Evolutionary conservation across 2,797 vertebrate species (phyloP).

Genomic region (Tenualosa ilisha): DNA sequence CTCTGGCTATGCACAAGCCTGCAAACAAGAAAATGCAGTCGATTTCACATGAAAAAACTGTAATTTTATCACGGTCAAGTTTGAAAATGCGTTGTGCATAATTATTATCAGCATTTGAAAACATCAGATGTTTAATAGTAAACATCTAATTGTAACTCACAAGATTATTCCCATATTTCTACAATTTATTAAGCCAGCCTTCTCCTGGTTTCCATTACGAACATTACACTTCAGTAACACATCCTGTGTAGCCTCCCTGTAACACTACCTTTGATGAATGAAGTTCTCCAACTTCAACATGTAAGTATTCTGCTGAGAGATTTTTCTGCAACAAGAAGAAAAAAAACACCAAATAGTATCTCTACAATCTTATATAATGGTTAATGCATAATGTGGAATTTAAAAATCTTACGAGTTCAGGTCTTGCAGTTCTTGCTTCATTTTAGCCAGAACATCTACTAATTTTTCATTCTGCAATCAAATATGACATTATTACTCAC

Average conservation of each 20-base stretch:
- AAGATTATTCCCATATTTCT: too few species aligned
- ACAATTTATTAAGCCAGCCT: too few species aligned
- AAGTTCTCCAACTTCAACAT: background rate
- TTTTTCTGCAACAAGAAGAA: background rate
- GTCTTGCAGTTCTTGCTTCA: constrained; percentile 78
- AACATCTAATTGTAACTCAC: too few species aligned
- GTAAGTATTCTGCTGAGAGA: background rate
- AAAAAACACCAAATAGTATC: background rate
- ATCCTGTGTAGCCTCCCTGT: background rate
- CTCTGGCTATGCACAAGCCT: too few species aligned
- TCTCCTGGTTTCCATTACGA: too few species aligned
- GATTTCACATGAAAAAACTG: too few species aligned
- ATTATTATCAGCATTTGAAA: too few species aligned
- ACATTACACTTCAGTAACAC: background rate
- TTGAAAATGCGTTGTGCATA: too few species aligned
- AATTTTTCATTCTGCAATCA: constrained; percentile 76
- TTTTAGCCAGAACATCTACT: constrained; percentile 77
- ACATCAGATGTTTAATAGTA: too few species aligned
- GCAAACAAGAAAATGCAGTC: too few species aligned
- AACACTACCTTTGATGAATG: background rate
- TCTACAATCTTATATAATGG: background rate
- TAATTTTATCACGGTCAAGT: too few species aligned
- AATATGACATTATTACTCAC: background rate
- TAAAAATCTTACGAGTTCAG: constrained; percentile 74
- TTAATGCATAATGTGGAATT: background rate